These are phyloP conservation scores for Pterobdella sp. DNA, from an alignment of 2,888 invertebrate species.

Conservation along the genomic window DNA sequence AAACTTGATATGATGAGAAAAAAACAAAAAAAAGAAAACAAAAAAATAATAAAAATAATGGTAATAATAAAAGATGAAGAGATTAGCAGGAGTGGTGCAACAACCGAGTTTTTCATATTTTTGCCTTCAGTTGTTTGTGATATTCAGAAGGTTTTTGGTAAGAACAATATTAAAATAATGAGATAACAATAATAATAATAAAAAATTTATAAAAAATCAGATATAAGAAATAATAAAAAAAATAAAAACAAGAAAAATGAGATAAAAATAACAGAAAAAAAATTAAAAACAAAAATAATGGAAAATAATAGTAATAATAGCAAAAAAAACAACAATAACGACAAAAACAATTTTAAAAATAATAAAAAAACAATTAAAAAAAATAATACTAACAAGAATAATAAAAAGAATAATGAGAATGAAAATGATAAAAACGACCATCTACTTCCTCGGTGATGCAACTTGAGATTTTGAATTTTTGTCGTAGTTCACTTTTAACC, in stretches of 20 bases:
- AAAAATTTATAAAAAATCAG: neutral
- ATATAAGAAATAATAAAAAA: neutral
- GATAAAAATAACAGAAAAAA: slow-evolving; percentile 1
- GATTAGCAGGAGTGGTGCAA: no score
- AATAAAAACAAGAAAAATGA: neutral
- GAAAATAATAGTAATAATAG: slow-evolving; percentile 15
- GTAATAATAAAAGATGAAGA: no score
- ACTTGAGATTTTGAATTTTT: no score
- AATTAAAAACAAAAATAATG: neutral
- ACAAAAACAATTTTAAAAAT: neutral
- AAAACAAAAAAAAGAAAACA: neutral
- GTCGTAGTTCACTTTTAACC: no score
- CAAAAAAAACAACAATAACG: slow-evolving; percentile 7
- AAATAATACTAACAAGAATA: neutral
- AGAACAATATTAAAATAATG: no score
- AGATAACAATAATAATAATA: neutral
- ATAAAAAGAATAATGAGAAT: neutral
- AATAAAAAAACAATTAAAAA: neutral
- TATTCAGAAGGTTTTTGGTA: no score
- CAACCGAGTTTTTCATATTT: no score
- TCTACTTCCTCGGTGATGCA: no score
- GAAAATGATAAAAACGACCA: neutral
- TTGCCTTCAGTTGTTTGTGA: no score
- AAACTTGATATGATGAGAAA: no score
- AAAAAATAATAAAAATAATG: neutral